Evolutionary conservation across 1,140 invertebrate genomes (phyloP), one percentile per base, ranked within the genome.

Genomic region (Ceratoteleas bidentatus): DNA sequence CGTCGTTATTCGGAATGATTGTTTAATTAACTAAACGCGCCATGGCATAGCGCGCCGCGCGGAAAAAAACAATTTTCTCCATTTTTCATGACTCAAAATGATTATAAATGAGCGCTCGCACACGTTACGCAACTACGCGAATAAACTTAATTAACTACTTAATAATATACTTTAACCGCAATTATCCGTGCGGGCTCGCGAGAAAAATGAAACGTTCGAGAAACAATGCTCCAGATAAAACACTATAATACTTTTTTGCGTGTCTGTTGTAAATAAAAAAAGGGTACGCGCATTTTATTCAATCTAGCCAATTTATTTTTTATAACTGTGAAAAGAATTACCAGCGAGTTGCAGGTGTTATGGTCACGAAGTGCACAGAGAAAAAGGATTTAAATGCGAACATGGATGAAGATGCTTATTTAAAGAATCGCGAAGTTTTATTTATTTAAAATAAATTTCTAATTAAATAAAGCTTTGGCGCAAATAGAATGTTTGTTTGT

Each of bases 81-180:
- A 70, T 64, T 69, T 60, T 78, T 77, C 66, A 70, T 70, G 61
- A 72, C 72, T 79, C 40, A 64, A 72, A 65, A 79, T 72, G 60
- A 72, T 72, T 79, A 66, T 64, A 79, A 79, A 79, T 54, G 53
- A 66, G 36, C 60, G 14, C 66, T 58, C 38, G 43, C 54, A 50
- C 49, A 77, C 36, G 47, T 78, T 70, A 53, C 33, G 32, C 70
- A 70, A 78, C 66, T 38, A 70, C 60, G 36, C 58, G 68, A 72
- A 79, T 79, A 72, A 66, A 79, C 66, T 79, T 79, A 79, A 79
- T 79, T 65, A 72, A 60, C 40, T 72, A 66, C 68, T 70, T 72
- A 79, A 72, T 79, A 66, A 72, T 72, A 79, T 79, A 72, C 75
- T 66, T 72, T 72, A 79, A 60, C 38, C 7, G 66, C 60, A 72